Conservation (phyloP, 2,888 invertebrate species). For the Chymomyza fuscimana region DNA sequence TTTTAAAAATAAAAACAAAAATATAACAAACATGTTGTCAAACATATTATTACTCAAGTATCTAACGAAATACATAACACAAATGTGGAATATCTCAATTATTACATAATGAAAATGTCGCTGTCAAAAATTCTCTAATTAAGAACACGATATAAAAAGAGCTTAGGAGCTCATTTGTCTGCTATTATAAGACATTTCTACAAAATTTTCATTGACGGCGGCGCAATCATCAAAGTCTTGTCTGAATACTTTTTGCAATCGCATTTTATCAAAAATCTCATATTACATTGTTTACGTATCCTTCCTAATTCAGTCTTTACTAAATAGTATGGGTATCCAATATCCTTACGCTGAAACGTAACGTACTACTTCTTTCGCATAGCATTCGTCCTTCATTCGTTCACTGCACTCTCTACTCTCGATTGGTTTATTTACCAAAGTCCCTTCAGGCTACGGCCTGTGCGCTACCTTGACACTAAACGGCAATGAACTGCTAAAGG, state of each 20-base stretch:
- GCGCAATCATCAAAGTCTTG: background rate
- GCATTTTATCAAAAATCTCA: background rate
- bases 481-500: slow-evolving; percentile 40
- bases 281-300: background rate
- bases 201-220: background rate
- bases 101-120: too few relatives aligned
- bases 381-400: background rate
- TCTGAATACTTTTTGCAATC: background rate
- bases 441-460: slow-evolving; percentile 14
- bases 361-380: background rate
- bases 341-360: background rate
- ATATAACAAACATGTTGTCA: too few relatives aligned
- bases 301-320: background rate
- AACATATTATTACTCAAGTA: too few relatives aligned
- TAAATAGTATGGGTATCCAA: background rate
- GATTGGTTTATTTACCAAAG: background rate
- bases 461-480: slow-evolving; percentile 68
- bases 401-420: background rate
- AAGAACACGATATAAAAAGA: too few relatives aligned
- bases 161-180: background rate
- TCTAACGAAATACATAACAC: too few relatives aligned
- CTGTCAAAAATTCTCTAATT: too few relatives aligned
- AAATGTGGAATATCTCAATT: too few relatives aligned
- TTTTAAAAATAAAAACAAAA: too few relatives aligned
- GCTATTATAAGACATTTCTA: background rate